Base-by-base conservation (phyloP, 2,113 vertebrate species). In the Lipophrys pholis region DNA sequence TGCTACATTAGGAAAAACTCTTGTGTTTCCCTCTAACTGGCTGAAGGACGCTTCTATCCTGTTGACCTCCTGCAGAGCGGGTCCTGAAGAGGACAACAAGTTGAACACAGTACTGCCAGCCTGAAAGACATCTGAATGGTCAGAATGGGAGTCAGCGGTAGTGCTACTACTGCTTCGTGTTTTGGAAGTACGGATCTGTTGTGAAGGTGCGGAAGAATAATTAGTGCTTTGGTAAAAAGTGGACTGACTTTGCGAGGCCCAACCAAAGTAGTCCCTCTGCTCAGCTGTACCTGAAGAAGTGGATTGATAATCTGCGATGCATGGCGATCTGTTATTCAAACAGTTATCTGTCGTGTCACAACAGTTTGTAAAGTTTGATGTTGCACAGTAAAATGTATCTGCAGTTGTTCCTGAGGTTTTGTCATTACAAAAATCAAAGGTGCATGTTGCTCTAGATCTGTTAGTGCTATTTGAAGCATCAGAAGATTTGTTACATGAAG, bases 101-200 rank as follows among this genome's bases (percentile, higher is more conserved):
- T 91, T 90, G 75, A 93, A 91, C 82, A 91, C 93, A 93, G 94
- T 9, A 52, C 89, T 93, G 87, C 81, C 91, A 74, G 83, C 73
- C 48, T 82, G 82, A 83, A 84, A 90, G 85, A 90, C 77, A 5
- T 80, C 66, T 66, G 59, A 73, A 45, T 59, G 43, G 5, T 15
- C 15, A 88, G 92, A 91, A 90, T 90, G 87, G 87, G 92, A 93
- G 81, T 93, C 88, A 82, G 94, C 93, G 87, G 93, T 89, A 89
- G 93, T 96, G 90, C 94, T 95, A 90, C 95, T 94, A 94, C 92
- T 95, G 85, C 95, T 95, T 92, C 93, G 89, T 94, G 91, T 94
- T 86, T 93, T 93, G 65, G 94, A 93, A 94, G 92, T 90, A 73
- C 85, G 93, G 80, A 84, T 94, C 71, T 95, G 93, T 75, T 83